phyloP scores from a whole-genome alignment of 2,797 vertebrate genomes.

The Lithobates pipiens region DNA sequence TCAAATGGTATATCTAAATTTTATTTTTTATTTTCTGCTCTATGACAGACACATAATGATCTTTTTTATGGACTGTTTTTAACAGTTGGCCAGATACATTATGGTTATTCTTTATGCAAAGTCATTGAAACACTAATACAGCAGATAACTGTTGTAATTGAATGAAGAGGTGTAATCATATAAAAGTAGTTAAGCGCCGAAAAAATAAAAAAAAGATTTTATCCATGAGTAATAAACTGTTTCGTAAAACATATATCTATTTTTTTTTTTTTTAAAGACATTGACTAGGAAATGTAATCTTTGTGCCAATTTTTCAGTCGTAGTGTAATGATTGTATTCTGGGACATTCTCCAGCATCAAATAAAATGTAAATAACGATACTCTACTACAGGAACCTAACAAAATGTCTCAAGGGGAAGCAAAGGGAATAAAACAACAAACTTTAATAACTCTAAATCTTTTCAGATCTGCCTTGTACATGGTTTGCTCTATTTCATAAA shows the following conservation, averaged over 20 bases:
- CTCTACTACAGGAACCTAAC: constrained; percentile 25
- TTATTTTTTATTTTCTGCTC: constrained; percentile 32
- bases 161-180: constrained; percentile 19
- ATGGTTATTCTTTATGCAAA: constrained; percentile 34
- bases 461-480: constrained; percentile 35
- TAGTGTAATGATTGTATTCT: constrained; percentile 50
- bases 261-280: constrained; percentile 31
- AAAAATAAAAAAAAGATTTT: constrained; percentile 8
- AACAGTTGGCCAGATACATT: constrained; percentile 43
- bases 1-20: constrained; percentile 8
- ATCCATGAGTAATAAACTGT: constrained; percentile 30
- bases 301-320: constrained; percentile 47
- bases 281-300: constrained; percentile 38
- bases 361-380: constrained; percentile 57
- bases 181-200: constrained; percentile 7
- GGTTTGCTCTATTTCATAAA: constrained; percentile 20
- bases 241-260: constrained; percentile 25
- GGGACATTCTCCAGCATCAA: constrained; percentile 56
- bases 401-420: constrained; percentile 51
- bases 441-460: constrained; percentile 53
- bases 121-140: constrained; percentile 16
- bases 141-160: constrained; percentile 15
- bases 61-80: constrained; percentile 37
- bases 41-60: constrained; percentile 40
- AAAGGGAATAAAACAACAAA: constrained; percentile 40